Evolutionary conservation across 2,888 invertebrate genomes (phyloP), one percentile per base, ranked within the genome.

Genomic region (Drosophila kuntzei): DNA sequence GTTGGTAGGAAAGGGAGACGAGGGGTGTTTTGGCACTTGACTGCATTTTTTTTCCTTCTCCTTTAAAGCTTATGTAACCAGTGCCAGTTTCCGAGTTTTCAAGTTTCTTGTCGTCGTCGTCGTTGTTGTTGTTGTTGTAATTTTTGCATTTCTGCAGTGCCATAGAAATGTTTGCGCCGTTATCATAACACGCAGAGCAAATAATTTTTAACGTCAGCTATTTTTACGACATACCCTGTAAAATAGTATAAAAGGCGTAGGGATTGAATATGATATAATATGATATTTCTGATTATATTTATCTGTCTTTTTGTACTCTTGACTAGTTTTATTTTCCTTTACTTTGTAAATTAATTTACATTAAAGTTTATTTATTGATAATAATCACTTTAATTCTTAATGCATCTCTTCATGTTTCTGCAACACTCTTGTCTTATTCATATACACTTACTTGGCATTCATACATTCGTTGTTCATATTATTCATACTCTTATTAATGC

Each of bases 41-140:
- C 51, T 61, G 69, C 55, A 68, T 29, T 44, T 39, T 3, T 36
- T 6, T 7, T 22, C 22, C 9, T 12, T 29, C 9, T 12, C 53
- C 9, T 29, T 22, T 37, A 11, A 18, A 29, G 61, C 57, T 70
- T 70, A 70, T 61, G 53, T 70, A 57, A 70, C 39, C 39, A 32
- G 37, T 47, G 12, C 18, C 37, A 59, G 44, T 62, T 62, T 27
- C 27, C 37, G 39, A 32, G 27, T 44, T 44, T 58, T 44, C 16
- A 16, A 29, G 58, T 63, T 64, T 57, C 18, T 41, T 29, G 29
- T 47, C 18, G 46, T 18, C 16, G 25, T 29, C 2, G 8, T 27
- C 6, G 7, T 29, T 11, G 34, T 39, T 27, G 18, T 36, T 27
- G 27, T 25, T 60, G 6, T 47, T 43, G 54, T 46, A 18, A 32